phyloP scores from a whole-genome alignment of 2,888 invertebrate genomes.

The Harpalus rufipes region DNA sequence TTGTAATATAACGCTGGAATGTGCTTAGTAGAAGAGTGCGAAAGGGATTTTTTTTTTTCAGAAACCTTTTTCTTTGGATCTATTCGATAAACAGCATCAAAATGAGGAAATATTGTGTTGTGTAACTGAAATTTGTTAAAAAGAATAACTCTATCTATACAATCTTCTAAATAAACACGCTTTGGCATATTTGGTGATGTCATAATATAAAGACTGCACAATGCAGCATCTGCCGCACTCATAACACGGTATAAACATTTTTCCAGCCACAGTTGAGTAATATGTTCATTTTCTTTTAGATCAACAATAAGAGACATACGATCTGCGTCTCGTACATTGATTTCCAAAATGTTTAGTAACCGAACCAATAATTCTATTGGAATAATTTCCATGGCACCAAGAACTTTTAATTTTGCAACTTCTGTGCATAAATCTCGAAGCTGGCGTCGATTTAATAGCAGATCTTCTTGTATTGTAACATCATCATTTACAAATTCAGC shows the following conservation, averaged over 20 bases:
- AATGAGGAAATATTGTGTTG: conserved; percentile 98
- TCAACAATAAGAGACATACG: conserved; percentile 93
- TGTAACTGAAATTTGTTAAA: conserved; percentile 97
- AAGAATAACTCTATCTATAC: conserved; percentile 96
- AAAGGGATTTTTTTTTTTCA: conserved; percentile 81
- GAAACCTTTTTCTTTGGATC: conserved; percentile 86
- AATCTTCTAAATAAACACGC: conserved; percentile 97
- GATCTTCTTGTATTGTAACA: conserved; percentile 86
- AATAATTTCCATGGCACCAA: conserved; percentile 95
- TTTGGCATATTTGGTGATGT: conserved; percentile 98
- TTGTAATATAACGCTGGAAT: conserved; percentile 91
- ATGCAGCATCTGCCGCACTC: conserved; percentile 95
- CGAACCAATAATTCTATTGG: conserved; percentile 94
- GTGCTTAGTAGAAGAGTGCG: conserved; percentile 84
- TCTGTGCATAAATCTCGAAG: conserved; percentile 95
- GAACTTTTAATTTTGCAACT: conserved; percentile 96
- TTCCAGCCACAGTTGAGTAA: conserved; percentile 91
- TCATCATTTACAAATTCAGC: conserved; percentile 88
- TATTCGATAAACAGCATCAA: conserved; percentile 94
- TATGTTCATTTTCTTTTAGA: conserved; percentile 92
- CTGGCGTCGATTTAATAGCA: conserved; percentile 91
- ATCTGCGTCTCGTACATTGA: conserved; percentile 96
- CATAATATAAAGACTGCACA: conserved; percentile 96
- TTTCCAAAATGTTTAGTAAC: conserved; percentile 94
- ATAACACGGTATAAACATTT: conserved; percentile 94